Conservation (phyloP, 1,140 invertebrate genomes). For the Lucilia cuprina region DNA sequence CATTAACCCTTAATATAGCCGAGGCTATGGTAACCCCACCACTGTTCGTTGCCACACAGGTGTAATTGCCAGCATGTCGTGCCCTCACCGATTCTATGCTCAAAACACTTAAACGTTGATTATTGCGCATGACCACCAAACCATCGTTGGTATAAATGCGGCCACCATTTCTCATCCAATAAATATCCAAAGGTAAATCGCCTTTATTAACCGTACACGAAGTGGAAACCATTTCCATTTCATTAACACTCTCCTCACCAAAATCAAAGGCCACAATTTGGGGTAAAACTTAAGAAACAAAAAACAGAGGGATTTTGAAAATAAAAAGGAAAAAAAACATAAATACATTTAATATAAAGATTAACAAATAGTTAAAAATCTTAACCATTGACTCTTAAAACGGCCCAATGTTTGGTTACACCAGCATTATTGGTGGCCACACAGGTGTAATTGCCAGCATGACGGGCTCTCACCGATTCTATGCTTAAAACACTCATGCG, state of each 20-base stretch:
- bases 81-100: conserved; percentile 71
- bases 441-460: conserved; percentile 74
- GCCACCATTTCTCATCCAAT: conserved; percentile 68
- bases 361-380: neutral
- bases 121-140: conserved; percentile 68
- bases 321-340: conserved; percentile 19
- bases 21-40: conserved; percentile 76
- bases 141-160: conserved; percentile 60
- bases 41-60: conserved; percentile 77
- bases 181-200: conserved; percentile 80
- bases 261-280: conserved; percentile 75
- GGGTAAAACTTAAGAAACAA: conserved; percentile 67
- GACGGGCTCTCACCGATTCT: conserved; percentile 67
- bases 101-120: conserved; percentile 71
- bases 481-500: conserved; percentile 71
- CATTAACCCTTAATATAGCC: conserved; percentile 72
- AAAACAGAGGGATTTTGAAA: conserved; percentile 1
- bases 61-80: conserved; percentile 74
- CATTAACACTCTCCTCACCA: conserved; percentile 73
- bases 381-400: conserved; percentile 69
- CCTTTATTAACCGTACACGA: conserved; percentile 87
- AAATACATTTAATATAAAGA: conserved; percentile 11
- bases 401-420: conserved; percentile 70
- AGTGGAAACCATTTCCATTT: conserved; percentile 73
- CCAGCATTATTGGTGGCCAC: conserved; percentile 78